Evolutionary conservation across 2,797 vertebrate species (phyloP).

Genomic region (Myotis findleyi): DNA sequence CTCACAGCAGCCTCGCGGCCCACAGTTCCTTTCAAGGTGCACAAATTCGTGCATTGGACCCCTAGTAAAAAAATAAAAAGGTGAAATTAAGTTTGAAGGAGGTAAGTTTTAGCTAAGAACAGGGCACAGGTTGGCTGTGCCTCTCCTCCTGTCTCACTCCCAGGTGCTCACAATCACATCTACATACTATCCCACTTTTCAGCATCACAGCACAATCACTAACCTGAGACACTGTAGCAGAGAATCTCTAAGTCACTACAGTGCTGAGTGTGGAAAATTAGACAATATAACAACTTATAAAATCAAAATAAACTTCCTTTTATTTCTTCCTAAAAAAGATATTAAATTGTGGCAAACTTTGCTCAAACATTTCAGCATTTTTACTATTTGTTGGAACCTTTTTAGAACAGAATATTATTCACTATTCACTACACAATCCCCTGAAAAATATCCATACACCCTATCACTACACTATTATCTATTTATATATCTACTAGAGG

Average conservation of each 20-base stretch:
- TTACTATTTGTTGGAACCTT: neutral
- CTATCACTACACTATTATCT: neutral
- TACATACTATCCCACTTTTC: neutral
- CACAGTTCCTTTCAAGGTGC: too few relatives aligned
- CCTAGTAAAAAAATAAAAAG: neutral
- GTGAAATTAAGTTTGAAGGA: neutral
- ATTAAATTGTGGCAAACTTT: neutral
- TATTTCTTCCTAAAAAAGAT: neutral
- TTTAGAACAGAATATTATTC: neutral
- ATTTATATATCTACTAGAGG: neutral
- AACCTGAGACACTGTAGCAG: fast-evolving
- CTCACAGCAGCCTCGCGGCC: too few relatives aligned
- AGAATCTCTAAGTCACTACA: neutral
- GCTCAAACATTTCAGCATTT: neutral
- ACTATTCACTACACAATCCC: neutral
- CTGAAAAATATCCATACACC: neutral
- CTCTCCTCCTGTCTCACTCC: too few relatives aligned
- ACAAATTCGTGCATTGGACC: too few relatives aligned
- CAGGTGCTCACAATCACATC: too few relatives aligned
- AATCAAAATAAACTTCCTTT: neutral
- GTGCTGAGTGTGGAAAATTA: neutral
- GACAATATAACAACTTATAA: neutral
- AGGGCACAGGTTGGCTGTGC: too few relatives aligned
- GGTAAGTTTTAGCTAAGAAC: neutral
- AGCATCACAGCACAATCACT: fast-evolving